Base-by-base conservation (phyloP, 2,113 vertebrate species). In the Dinomys branickii region DNA sequence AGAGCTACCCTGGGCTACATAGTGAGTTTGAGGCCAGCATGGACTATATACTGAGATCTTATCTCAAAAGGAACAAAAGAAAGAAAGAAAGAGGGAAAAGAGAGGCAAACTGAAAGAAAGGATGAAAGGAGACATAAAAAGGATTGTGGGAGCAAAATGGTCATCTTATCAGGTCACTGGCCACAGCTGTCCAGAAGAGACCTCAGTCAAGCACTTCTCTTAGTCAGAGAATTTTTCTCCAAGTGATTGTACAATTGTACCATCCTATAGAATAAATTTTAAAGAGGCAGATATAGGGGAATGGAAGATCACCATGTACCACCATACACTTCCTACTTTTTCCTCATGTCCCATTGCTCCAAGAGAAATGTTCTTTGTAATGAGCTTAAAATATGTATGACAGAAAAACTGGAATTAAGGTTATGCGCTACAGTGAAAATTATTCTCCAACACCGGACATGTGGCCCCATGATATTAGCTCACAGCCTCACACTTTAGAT, bases 351-450 rank as follows among this genome's bases (percentile, higher is more conserved):
- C 24, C 56, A 30, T 28, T 11, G 33, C 26, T 85, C 61, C n/a
- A 58, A 88, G 61, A 95, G 75, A 91, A 88, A 88, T 58, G 16
- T 59, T 65, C 56, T 87, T 71, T 61, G 22, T 20, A 63, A 90
- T 67, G 38, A 81, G 30, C 47, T 83, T 22, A 85, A 75, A 59
- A 75, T 75, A 35, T 52, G 82, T 87, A 56, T 87, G 63, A 77
- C 44, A 91, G 65, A 73, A 83, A 92, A 84, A 59, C 20, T 7
- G 19, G 7, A 38, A 19, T 44, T 47, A 14, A 90, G 69, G 59
- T 35, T 59, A 35, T 33, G 19, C 13, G 33, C 35, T 82, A 3
- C 33, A 69, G 30, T 71, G 92, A 77, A 95, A 96, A 58, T 38
- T 71, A 13, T 87, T 83, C 77, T 83, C 58, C 44, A 78, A 50